Evolutionary conservation across 2,888 invertebrate genomes (phyloP).

Genomic region (Margaritifera margaritifera): DNA sequence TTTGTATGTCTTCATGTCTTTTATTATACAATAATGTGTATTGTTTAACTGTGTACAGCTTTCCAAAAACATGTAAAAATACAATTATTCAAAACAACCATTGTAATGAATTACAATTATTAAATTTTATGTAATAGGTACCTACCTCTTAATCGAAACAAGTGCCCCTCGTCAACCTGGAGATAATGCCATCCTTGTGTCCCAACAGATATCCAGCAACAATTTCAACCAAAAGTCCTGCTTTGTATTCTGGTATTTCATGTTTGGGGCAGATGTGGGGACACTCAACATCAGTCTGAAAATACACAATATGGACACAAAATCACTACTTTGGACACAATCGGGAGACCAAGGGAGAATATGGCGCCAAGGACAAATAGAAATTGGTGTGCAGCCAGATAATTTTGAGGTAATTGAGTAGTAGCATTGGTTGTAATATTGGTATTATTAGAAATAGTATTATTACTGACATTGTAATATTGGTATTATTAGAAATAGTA

Average conservation of each 20-base stretch:
- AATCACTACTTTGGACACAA: constrained; percentile 32
- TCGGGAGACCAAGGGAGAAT: constrained; percentile 52
- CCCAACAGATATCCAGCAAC: constrained; percentile 45
- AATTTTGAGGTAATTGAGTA: constrained; percentile 46
- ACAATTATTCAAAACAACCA: too few species aligned
- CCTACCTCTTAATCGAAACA: constrained; percentile 60
- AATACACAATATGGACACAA: constrained; percentile 12
- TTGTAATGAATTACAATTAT: too few species aligned
- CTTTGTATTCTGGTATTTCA: constrained; percentile 67
- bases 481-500: not conserved
- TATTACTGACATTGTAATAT: not conserved
- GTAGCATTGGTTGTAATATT: constrained; percentile 1
- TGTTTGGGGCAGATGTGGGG: constrained; percentile 60
- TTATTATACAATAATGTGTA: too few species aligned
- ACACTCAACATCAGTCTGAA: constrained; percentile 52
- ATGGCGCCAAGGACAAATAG: constrained; percentile 55
- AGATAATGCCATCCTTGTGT: constrained; percentile 48
- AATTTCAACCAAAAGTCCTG: constrained; percentile 42
- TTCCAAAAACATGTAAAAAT: too few species aligned
- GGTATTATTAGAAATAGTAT: not conserved
- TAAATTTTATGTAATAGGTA: constrained; percentile 38
- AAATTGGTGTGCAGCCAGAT: constrained; percentile 35
- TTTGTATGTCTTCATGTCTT: too few species aligned
- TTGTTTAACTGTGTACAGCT: too few species aligned
- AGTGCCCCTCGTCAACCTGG: constrained; percentile 50